Conservation (phyloP, 2,888 invertebrate species). For the Apotomis capreana region DNA sequence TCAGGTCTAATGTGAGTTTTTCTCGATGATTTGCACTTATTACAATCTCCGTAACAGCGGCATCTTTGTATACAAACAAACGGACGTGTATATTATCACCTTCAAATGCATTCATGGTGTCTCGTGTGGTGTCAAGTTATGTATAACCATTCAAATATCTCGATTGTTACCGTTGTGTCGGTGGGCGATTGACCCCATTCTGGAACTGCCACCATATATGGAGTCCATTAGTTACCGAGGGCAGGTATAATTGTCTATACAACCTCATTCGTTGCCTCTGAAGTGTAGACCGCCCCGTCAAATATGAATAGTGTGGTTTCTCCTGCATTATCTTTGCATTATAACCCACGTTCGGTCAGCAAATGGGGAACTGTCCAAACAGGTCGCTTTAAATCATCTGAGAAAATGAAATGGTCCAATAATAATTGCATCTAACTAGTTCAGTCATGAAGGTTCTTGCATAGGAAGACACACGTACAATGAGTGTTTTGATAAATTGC, state of each 20-base stretch:
- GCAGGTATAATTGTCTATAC: conserved; percentile 59
- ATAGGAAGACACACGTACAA: too few species aligned
- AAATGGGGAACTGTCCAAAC: conserved; percentile 13
- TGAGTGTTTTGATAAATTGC: neutral
- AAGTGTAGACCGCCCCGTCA: conserved; percentile 39
- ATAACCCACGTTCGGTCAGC: conserved; percentile 22
- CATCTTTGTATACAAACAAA: conserved; percentile 13
- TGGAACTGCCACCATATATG: conserved; percentile 64
- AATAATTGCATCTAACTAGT: conserved; percentile 1
- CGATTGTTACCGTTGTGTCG: conserved; percentile 62
- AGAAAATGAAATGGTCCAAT: conserved; percentile 17
- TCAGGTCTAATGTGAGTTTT: conserved; percentile 11
- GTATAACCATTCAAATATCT: conserved; percentile 57
- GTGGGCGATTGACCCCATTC: conserved; percentile 68
- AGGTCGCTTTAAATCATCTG: conserved; percentile 23
- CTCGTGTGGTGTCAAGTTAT: conserved; percentile 53
- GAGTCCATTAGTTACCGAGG: conserved; percentile 64
- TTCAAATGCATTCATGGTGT: conserved; percentile 48
- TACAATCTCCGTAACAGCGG: conserved; percentile 7
- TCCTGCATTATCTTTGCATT: conserved; percentile 22
- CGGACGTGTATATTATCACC: conserved; percentile 35
- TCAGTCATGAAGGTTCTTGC: neutral
- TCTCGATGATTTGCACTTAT: conserved; percentile 1
- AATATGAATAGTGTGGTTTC: conserved; percentile 35
- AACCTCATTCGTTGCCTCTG: conserved; percentile 50